phyloP scores from a whole-genome alignment of 2,888 invertebrate species.

The Zootermopsis nevadensis region DNA sequence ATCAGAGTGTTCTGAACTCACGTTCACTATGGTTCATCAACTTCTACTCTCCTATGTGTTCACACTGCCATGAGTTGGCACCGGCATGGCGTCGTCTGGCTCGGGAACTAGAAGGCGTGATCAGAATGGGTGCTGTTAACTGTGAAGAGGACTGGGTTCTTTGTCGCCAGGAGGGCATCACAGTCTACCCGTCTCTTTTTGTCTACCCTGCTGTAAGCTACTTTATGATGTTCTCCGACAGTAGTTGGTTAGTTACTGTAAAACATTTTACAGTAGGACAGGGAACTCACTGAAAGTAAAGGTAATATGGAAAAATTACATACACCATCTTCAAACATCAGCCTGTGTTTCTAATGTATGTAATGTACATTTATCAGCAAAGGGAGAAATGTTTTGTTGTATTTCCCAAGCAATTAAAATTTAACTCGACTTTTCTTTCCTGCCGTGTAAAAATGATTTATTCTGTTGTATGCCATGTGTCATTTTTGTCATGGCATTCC shows the following conservation, averaged over 20 bases:
- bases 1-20: slow-evolving; percentile 66
- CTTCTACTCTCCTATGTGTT: slow-evolving; percentile 88
- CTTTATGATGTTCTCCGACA: no score
- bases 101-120: slow-evolving; percentile 80
- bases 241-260: background rate
- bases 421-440: no score
- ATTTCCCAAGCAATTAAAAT: no score
- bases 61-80: slow-evolving; percentile 85
- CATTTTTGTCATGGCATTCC: no score
- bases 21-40: slow-evolving; percentile 86
- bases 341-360: no score
- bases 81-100: slow-evolving; percentile 86
- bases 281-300: background rate
- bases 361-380: no score
- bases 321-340: no score
- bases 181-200: slow-evolving; percentile 80
- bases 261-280: background rate
- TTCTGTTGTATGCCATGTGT: no score
- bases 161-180: slow-evolving; percentile 79
- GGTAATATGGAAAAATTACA: no score
- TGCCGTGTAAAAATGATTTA: no score
- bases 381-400: no score
- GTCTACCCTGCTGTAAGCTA: slow-evolving; percentile 70
- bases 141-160: slow-evolving; percentile 86
- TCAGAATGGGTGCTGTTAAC: slow-evolving; percentile 86